Evolutionary conservation across 1,140 invertebrate species (phyloP).

Genomic region (Chrysomallon squamiferum): DNA sequence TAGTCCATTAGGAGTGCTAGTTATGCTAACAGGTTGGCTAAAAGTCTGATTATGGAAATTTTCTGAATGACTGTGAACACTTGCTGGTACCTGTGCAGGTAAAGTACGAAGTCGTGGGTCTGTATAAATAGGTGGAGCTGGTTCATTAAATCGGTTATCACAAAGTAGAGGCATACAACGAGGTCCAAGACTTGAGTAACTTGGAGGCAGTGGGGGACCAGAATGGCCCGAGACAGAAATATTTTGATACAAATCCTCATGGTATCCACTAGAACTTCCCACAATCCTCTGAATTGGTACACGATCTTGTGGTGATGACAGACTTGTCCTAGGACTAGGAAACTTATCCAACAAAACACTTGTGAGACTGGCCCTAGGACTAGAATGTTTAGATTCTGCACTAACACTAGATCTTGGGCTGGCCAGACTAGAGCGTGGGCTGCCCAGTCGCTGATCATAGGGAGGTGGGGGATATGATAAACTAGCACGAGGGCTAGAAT

Average conservation of each 20-base stretch:
- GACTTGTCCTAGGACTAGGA: slow-evolving; percentile 47
- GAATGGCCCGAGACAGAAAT: slow-evolving; percentile 16
- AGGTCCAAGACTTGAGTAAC: slow-evolving; percentile 17
- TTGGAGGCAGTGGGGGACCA: slow-evolving; percentile 9
- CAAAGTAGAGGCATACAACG: slow-evolving; percentile 34
- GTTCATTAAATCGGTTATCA: slow-evolving; percentile 54
- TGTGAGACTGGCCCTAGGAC: slow-evolving; percentile 65
- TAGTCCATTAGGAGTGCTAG: slow-evolving; percentile 13
- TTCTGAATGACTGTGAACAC: slow-evolving; percentile 9
- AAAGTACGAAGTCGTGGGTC: slow-evolving; percentile 38
- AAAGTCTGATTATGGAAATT: not conserved
- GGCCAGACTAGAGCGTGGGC: slow-evolving; percentile 60
- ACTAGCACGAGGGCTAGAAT: slow-evolving; percentile 69
- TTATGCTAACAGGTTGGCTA: slow-evolving; percentile 4
- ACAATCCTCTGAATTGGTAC: slow-evolving; percentile 14
- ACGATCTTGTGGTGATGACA: slow-evolving; percentile 29
- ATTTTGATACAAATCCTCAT: slow-evolving; percentile 9
- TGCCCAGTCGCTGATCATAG: slow-evolving; percentile 62
- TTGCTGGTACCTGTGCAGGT: slow-evolving; percentile 24
- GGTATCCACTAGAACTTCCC: slow-evolving; percentile 20
- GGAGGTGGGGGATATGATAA: slow-evolving; percentile 63
- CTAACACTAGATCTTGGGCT: slow-evolving; percentile 66
- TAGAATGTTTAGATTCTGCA: slow-evolving; percentile 67
- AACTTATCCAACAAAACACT: slow-evolving; percentile 46
- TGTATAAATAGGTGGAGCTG: slow-evolving; percentile 44